Base-by-base conservation (phyloP, 64 coral and sea anemone genomes). In the Montipora capricornis region DNA sequence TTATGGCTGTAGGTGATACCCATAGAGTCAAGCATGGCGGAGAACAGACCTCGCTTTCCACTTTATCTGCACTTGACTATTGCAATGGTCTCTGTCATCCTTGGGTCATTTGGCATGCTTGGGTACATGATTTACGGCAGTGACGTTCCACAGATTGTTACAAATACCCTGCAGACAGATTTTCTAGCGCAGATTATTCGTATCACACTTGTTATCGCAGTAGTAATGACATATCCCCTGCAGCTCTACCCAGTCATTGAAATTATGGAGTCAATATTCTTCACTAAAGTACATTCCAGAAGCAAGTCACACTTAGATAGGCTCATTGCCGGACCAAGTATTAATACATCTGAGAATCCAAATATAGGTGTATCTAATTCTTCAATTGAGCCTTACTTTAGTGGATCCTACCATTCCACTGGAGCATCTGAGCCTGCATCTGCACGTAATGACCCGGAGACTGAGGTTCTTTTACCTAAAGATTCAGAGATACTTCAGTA, bases 21-120 rank as follows among this genome's bases (percentile, higher is more conserved):
- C 0, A 99, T 99, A 62, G 98, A 99, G 47, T 94, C 98, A 26
- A 96, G 98, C 87, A 99, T 99, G 98, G 95, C 90, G 61, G 89
- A 92, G 50, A 99, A 99, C 51, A 77, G 98, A 84, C 92, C 79
- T 52, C 89, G 92, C 11, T 99, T 99, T 55, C 92, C 94, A 50
- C 79, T 94, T 44, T 99, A 99, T 69, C 95, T 99, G 37, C 98
- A 99, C 81, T 49, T 96, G 26, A 87, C 95, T 8, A 82, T 99
- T 52, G 75, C 49, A 52, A 79, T 92, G 68, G 92, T 99, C 45
- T 94, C 98, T 8, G 59, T 82, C 10, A 94, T 99, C 51, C 95
- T 99, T 76, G 98, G 98, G 13, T 96, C 98, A 6, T 99, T 99
- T 94, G 98, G 98, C 20, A 82, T 99, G 47, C 70, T 99, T 51